Base-by-base conservation (phyloP, 2,797 vertebrate species). In the Thaleichthys pacificus region DNA sequence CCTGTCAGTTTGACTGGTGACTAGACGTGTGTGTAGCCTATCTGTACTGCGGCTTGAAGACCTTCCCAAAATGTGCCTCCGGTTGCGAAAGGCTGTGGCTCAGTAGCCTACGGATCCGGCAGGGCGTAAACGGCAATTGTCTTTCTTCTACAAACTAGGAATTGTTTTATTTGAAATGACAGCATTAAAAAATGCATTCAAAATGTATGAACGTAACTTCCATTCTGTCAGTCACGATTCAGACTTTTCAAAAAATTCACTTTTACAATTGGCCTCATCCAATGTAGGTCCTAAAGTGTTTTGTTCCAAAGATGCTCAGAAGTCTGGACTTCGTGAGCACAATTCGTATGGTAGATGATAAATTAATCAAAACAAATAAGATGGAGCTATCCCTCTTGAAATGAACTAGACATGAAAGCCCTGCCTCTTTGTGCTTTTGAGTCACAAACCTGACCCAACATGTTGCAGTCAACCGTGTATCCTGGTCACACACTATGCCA, bases 31-130 rank as follows among this genome's bases (percentile, higher is more conserved):
- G 7, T 69, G 72, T 68, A 26, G n/a, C 57, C n/a, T 61, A 35
- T 71, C 75, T 75, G 62, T 73, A 2, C 35, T 69, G 68, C 32
- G 67, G 68, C 75, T 65, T 51, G 61, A 64, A 75, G 75, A 67
- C 57, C 68, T 78, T 82, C 77, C 77, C 38, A 73, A 80, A 78
- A 78, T 79, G 85, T 88, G 82, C 89, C 83, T 82, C 84, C 73
- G 30, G 74, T 67, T 66, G 71, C 74, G 61, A 78, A 68, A 84
- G 71, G 75, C 75, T 76, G 78, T 74, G 77, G 70, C 77, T 75
- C 9, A 14, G 47, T 67, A n/a, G n/a, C n/a, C n/a, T n/a, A 9
- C 4, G 11, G 42, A 11, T 0, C 42, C 42, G 42, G 9, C 42
- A 14, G 42, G 42, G 42, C 42, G 42, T 47, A 47, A 14, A 47